These are phyloP conservation scores for Illadopsis cleaveri DNA, from an alignment of 2,113 vertebrate species.

Conservation along the genomic window DNA sequence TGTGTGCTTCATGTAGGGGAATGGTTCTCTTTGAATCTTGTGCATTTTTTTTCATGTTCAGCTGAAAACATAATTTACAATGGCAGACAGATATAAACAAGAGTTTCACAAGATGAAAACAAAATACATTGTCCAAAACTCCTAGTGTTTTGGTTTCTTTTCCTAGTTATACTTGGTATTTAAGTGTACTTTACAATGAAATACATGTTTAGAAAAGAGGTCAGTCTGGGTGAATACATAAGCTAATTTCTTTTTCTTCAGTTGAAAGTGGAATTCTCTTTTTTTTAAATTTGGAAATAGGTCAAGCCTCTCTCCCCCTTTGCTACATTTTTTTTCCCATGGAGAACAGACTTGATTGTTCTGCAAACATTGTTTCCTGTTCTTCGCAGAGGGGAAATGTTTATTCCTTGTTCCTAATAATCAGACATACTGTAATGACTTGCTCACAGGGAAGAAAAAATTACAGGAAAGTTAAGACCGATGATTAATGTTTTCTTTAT, in stretches of 20 bases:
- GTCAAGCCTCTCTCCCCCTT: neutral
- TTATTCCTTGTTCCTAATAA: slow-evolving; percentile 61
- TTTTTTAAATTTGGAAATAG: neutral
- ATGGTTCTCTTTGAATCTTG: neutral
- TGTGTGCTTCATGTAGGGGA: neutral
- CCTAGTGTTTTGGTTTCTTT: neutral
- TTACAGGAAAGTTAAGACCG: neutral
- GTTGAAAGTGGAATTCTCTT: neutral
- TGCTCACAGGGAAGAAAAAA: slow-evolving; percentile 9
- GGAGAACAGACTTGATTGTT: slow-evolving; percentile 55
- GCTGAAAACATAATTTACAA: neutral
- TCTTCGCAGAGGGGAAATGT: slow-evolving; percentile 51
- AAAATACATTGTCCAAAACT: neutral
- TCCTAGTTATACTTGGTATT: neutral
- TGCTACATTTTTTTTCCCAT: slow-evolving; percentile 48
- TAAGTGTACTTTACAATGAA: neutral
- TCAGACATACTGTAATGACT: slow-evolving; percentile 33
- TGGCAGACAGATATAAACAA: neutral
- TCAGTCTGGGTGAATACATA: neutral
- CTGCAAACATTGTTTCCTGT: slow-evolving; percentile 57
- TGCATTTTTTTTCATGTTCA: neutral
- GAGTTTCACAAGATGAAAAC: neutral
- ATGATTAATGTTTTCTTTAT: neutral
- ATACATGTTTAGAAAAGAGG: neutral
- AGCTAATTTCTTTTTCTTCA: neutral